phyloP scores from a whole-genome alignment of 2,888 invertebrate species.

The Xestia rhomboidea region DNA sequence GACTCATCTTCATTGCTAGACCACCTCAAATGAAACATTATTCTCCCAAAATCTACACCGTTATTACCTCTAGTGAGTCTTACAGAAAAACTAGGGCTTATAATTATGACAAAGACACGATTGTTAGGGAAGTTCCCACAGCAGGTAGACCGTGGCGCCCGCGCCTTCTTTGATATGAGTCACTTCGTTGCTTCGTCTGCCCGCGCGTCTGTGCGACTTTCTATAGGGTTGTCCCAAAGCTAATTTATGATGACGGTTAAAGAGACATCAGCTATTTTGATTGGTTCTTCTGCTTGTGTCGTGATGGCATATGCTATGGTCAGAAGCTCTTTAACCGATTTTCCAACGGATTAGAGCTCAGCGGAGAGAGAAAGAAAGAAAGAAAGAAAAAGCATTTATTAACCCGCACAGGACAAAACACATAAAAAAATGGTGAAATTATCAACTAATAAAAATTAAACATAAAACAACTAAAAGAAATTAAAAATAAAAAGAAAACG shows the following conservation, averaged over 20 bases:
- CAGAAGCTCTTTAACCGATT: neutral
- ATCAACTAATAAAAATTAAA: too few relatives aligned
- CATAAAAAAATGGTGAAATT: too few relatives aligned
- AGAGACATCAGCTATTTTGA: neutral
- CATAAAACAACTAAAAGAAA: too few relatives aligned
- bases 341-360: too few relatives aligned
- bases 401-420: too few relatives aligned
- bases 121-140: slow-evolving; percentile 59
- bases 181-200: slow-evolving; percentile 57
- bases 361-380: too few relatives aligned
- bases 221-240: slow-evolving; percentile 41
- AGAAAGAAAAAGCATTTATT: too few relatives aligned
- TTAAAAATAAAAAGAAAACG: too few relatives aligned
- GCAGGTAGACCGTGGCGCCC: slow-evolving; percentile 64
- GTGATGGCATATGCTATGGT: neutral
- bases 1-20: neutral
- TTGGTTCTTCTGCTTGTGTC: neutral
- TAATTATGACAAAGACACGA: slow-evolving; percentile 30
- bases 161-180: slow-evolving; percentile 51
- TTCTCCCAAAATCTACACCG: neutral
- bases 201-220: slow-evolving; percentile 39
- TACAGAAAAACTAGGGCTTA: slow-evolving; percentile 26
- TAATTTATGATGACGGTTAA: neutral
- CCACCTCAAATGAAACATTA: neutral
- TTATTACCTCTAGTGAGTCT: slow-evolving; percentile 24